Conservation (phyloP, 2,113 vertebrate species). For the Corythaixoides concolor region DNA sequence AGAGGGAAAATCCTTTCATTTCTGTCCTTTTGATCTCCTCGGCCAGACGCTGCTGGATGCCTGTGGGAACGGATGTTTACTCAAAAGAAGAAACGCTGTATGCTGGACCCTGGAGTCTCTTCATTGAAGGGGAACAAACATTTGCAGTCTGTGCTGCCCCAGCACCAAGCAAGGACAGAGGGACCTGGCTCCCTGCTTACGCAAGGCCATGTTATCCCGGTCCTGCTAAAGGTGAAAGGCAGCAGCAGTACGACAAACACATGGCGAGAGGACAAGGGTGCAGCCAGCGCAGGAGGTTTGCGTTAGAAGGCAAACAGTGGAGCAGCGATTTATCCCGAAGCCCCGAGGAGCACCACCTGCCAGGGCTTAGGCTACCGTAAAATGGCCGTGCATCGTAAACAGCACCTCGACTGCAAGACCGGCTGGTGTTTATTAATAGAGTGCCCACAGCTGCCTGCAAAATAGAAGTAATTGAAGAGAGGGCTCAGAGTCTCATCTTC, state of each 20-base stretch:
- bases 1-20: neutral
- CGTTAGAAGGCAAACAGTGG: neutral
- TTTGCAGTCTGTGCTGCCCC: conserved; percentile 12
- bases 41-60: conserved; percentile 2
- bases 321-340: neutral
- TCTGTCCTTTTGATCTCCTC: conserved; percentile 14
- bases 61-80: conserved; percentile 45
- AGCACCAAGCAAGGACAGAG: neutral
- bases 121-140: conserved; percentile 16
- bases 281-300: accelerated
- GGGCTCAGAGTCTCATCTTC: neutral
- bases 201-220: neutral
- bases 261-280: neutral
- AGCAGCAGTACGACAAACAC: neutral
- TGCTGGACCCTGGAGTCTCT: neutral
- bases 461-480: neutral
- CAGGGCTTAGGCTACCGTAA: neutral
- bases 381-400: neutral
- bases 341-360: neutral
- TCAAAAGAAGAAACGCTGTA: neutral
- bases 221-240: neutral
- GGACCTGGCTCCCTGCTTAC: neutral
- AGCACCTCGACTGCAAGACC: neutral
- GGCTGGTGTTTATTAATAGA: neutral
- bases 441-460: neutral